These are phyloP conservation scores for Drosophila pandora DNA, from an alignment of 1,140 invertebrate genomes.

Conservation along the genomic window DNA sequence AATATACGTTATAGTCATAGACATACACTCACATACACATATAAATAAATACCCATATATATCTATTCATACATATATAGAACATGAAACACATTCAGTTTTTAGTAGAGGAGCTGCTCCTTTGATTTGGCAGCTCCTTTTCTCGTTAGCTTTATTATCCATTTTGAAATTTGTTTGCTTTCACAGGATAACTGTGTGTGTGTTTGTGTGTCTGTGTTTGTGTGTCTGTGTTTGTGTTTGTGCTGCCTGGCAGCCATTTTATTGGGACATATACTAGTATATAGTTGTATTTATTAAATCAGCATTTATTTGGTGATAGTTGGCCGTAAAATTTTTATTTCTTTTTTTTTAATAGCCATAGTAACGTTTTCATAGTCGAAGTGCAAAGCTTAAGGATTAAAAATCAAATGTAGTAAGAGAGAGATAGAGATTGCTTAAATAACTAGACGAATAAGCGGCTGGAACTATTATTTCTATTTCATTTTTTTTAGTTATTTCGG, in stretches of 20 bases:
- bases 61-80: slow-evolving; percentile 42
- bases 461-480: slow-evolving; percentile 42
- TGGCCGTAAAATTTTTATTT: slow-evolving; percentile 32
- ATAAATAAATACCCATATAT: slow-evolving; percentile 23
- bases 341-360: slow-evolving; percentile 25
- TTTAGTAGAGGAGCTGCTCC: slow-evolving; percentile 40
- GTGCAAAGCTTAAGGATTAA: slow-evolving; percentile 32
- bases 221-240: slow-evolving; percentile 30
- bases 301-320: slow-evolving; percentile 23
- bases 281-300: slow-evolving; percentile 29
- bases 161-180: slow-evolving; percentile 32
- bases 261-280: slow-evolving; percentile 9
- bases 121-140: neutral
- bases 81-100: slow-evolving; percentile 80
- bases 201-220: neutral
- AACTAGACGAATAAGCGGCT: slow-evolving; percentile 63
- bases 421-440: slow-evolving; percentile 38
- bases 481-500: slow-evolving; percentile 31
- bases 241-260: slow-evolving; percentile 45
- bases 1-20: slow-evolving; percentile 59
- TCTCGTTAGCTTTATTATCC: slow-evolving; percentile 35
- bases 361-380: slow-evolving; percentile 29
- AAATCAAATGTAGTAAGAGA: slow-evolving; percentile 32
- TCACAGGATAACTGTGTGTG: slow-evolving; percentile 19
- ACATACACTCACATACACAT: slow-evolving; percentile 52